Conservation (phyloP, 1,140 invertebrate species). For the Pseudomyrmex pallidus region DNA sequence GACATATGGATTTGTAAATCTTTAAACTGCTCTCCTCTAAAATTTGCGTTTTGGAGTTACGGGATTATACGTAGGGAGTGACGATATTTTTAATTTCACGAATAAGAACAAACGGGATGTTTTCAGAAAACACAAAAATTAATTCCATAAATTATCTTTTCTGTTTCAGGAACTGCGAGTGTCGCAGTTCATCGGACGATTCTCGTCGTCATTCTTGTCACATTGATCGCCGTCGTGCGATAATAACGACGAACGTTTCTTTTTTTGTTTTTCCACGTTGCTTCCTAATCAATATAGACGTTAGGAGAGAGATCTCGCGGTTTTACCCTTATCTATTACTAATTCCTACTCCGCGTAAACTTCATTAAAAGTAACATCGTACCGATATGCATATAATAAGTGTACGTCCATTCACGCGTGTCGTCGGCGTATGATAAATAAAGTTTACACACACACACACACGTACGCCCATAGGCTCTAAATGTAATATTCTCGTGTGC, state of each 20-base stretch:
- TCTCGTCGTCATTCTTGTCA: slow-evolving; percentile 49
- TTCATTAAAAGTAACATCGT: slow-evolving; percentile 62
- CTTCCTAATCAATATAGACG: slow-evolving; percentile 65
- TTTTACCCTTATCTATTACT: slow-evolving; percentile 66
- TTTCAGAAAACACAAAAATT: not conserved
- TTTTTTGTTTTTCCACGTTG: slow-evolving; percentile 58
- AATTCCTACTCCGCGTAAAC: slow-evolving; percentile 67
- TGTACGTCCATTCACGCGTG: slow-evolving; percentile 44
- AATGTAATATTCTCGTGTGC: slow-evolving; percentile 65
- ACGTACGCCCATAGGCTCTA: slow-evolving; percentile 67
- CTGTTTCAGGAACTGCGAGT: slow-evolving; percentile 54
- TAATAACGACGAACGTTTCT: slow-evolving; percentile 63
- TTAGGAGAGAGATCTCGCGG: slow-evolving; percentile 57
- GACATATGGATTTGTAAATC: too few species aligned
- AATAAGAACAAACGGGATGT: slow-evolving; percentile 14
- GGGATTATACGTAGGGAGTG: too few species aligned
- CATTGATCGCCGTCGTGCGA: slow-evolving; percentile 60
- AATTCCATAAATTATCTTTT: not conserved
- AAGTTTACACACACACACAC: not conserved
- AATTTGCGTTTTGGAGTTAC: too few species aligned
- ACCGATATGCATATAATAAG: slow-evolving; percentile 65
- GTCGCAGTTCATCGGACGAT: slow-evolving; percentile 51
- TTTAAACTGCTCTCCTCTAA: too few species aligned
- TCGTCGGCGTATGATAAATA: slow-evolving; percentile 37
- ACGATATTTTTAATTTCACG: too few species aligned